These are phyloP conservation scores for Phocides pigmalion DNA, from an alignment of 1,140 invertebrate species.

Conservation along the genomic window DNA sequence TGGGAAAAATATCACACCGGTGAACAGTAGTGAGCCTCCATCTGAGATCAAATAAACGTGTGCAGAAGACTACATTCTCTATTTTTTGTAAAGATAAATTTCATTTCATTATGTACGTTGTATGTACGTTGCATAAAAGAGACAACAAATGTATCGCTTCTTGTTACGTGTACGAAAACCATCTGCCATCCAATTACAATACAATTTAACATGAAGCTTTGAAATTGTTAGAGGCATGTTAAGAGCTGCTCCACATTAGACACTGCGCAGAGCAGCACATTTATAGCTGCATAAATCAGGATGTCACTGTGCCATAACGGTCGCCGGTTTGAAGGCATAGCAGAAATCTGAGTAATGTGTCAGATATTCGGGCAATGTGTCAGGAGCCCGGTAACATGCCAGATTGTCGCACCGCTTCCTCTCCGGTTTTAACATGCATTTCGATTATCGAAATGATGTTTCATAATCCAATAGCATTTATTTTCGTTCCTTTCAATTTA, in stretches of 20 bases:
- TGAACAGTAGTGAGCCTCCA: too few species aligned
- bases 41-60: too few species aligned
- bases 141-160: too few species aligned
- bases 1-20: too few species aligned
- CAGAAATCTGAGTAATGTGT: constrained; percentile 34
- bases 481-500: constrained; percentile 9
- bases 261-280: constrained; percentile 1
- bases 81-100: too few species aligned
- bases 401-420: constrained; percentile 19
- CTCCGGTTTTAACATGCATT: constrained; percentile 5
- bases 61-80: too few species aligned
- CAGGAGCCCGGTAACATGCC: constrained; percentile 13
- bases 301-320: constrained; percentile 19
- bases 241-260: neutral
- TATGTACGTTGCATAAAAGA: too few species aligned
- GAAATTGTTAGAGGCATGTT: neutral
- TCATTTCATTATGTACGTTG: too few species aligned
- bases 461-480: constrained; percentile 9
- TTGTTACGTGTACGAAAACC: too few species aligned
- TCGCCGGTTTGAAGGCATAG: constrained; percentile 26
- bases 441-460: constrained; percentile 27
- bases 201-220: neutral
- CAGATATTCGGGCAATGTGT: constrained; percentile 33
- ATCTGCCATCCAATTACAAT: neutral
- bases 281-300: constrained; percentile 26